Percentiles rank a stretch among this genome's conserved stretches.
These are phyloP conservation scores for Melikaiella ostensackeni DNA, from an alignment of 2,888 invertebrate genomes.

Conservation along the genomic window DNA sequence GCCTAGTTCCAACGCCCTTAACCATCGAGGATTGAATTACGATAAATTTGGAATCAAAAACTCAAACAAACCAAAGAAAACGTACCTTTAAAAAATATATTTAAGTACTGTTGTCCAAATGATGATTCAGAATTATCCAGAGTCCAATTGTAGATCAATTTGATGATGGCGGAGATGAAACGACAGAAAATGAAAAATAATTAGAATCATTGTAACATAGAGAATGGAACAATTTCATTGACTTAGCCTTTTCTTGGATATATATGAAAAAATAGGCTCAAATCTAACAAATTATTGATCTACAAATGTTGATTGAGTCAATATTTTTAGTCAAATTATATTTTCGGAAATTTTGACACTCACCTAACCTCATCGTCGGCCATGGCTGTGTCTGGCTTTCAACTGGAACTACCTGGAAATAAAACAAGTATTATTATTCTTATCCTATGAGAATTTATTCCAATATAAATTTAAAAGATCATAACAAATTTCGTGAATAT, in stretches of 20 bases:
- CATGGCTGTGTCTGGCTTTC: slow-evolving; percentile 83
- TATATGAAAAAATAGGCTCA: too few species aligned
- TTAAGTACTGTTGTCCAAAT: slow-evolving; percentile 27
- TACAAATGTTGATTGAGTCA: too few species aligned
- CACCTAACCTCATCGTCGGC: slow-evolving; percentile 97
- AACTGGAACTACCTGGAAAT: slow-evolving; percentile 80
- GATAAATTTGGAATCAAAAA: slow-evolving; percentile 6
- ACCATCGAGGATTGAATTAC: neutral
- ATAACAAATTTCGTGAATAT: neutral
- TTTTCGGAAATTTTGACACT: slow-evolving; percentile 75
- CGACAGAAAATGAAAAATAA: slow-evolving; percentile 2
- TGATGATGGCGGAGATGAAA: neutral
- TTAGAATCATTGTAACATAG: neutral
- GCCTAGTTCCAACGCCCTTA: too few species aligned
- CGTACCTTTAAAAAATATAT: slow-evolving; percentile 45
- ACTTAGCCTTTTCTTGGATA: too few species aligned
- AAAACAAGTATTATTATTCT: slow-evolving; percentile 56
- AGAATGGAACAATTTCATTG: too few species aligned
- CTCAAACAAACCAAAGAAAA: slow-evolving; percentile 38
- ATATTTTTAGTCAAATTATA: too few species aligned
- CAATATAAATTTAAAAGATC: too few species aligned
- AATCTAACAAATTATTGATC: too few species aligned
- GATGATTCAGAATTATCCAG: slow-evolving; percentile 5
- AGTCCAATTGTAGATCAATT: slow-evolving; percentile 15
- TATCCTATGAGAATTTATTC: too few species aligned